Base-by-base conservation (phyloP, 2,113 vertebrate genomes). In the Petroica traversi region DNA sequence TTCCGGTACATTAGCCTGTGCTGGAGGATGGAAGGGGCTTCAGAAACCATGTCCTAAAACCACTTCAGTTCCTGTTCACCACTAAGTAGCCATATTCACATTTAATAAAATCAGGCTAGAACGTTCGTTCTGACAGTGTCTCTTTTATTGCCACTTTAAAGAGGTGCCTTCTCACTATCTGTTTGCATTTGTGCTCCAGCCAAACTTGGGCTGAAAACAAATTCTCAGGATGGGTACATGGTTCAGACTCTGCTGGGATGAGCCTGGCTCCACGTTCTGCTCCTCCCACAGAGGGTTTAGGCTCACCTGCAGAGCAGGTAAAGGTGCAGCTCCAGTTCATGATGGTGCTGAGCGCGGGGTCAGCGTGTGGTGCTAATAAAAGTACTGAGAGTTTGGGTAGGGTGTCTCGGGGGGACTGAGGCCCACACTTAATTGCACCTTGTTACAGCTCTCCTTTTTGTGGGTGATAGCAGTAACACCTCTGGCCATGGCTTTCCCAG, bases 231-330 rank as follows among this genome's bases (percentile, higher is more conserved):
- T 3, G 5, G 9, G 1, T 25, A 31, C 4, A 2, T 3, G 14
- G 46, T 11, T 63, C 76, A 59, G 54, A 17, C 25, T 34, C 45
- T 80, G 63, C 51, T 6, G 2, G 29, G 62, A 59, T 29, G 11
- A 87, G 29, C 62, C 38, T 24, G 26, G 46, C 68, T 80, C 52
- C 67, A 34, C 38, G 61, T 51, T 43, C 45, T 58, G 13, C 75
- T 79, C 14, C 19, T 14, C 16, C 14, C 1, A 0, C 0, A 1
- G 49, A 84, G 15, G 41, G 28, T 28, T 55, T 6, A 59, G 20
- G 31, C 13, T 78, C 45, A 79, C 43, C 64, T 67, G 51, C 26
- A 68, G 69, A 46, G 52, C 67, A 73, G 79, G 18, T 68, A 29
- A 75, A 64, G 66, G 33, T 54, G 33, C 57, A 75, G 31, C 34